Conservation (phyloP, 2,113 vertebrate genomes). For the Tetrao urogallus region DNA sequence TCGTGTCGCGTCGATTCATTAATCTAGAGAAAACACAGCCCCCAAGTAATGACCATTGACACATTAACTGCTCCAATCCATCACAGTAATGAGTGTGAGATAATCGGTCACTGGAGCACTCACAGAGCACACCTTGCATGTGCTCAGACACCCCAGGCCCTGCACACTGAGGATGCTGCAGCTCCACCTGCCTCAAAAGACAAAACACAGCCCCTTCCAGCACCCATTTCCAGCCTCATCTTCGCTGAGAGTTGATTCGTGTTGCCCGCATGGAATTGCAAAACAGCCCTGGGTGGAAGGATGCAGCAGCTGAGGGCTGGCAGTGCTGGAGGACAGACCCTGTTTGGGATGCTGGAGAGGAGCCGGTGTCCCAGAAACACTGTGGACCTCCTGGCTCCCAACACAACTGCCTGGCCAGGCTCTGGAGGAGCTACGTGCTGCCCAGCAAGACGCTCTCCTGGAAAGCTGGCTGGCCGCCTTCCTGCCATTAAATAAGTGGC, state of each 20-base stretch:
- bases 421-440: not conserved
- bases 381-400: not conserved
- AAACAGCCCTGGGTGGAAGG: fast-evolving
- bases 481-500: not conserved
- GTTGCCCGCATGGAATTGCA: not conserved
- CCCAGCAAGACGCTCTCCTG: not conserved
- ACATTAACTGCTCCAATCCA: conserved; percentile 54
- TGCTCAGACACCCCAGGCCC: fast-evolving
- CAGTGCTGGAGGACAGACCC: not conserved
- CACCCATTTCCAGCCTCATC: fast-evolving
- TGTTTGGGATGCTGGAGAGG: not conserved
- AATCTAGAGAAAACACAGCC: conserved; percentile 51
- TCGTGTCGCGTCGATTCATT: conserved; percentile 22
- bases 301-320: not conserved
- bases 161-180: fast-evolving
- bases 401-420: fast-evolving
- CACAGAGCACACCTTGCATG: not conserved
- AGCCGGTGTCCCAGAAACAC: not conserved
- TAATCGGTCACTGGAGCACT: not conserved
- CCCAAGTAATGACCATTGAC: conserved; percentile 63
- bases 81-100: conserved; percentile 21
- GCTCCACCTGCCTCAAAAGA: not conserved
- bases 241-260: not conserved
- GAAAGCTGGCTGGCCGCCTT: not conserved
- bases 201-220: not conserved